phyloP scores from a whole-genome alignment of 1,140 invertebrate genomes.

The Papilio machaon region DNA sequence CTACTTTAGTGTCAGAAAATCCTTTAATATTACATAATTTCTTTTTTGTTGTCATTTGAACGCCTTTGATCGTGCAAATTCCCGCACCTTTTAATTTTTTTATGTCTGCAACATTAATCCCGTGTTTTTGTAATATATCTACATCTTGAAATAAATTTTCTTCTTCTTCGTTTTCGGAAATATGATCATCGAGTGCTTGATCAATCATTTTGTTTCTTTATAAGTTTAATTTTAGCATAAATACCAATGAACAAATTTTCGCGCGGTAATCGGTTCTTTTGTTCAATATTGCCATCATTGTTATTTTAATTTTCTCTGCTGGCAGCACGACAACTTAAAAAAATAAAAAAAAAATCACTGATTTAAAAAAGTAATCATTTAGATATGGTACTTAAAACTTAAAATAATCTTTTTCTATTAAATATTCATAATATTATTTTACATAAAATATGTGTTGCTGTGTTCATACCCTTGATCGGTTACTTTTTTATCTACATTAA shows the following conservation, averaged over 20 bases:
- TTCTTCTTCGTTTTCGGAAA: slow-evolving; percentile 80
- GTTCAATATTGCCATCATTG: slow-evolving; percentile 1
- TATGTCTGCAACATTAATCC: slow-evolving; percentile 85
- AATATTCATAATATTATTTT: too few species aligned
- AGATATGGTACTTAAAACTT: background rate
- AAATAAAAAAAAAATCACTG: background rate
- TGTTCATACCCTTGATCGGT: background rate
- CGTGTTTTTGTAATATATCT: slow-evolving; percentile 82
- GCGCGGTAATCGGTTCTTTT: background rate
- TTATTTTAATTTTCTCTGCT: background rate
- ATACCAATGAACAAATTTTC: background rate
- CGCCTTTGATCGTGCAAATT: slow-evolving; percentile 91
- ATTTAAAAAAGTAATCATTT: background rate
- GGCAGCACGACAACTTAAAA: background rate
- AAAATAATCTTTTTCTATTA: background rate
- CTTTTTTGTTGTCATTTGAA: slow-evolving; percentile 91
- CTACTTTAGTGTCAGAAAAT: slow-evolving; percentile 91
- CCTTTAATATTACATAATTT: slow-evolving; percentile 89
- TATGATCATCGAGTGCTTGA: slow-evolving; percentile 69
- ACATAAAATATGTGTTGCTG: background rate
- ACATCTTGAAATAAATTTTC: slow-evolving; percentile 82
- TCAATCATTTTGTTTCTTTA: slow-evolving; percentile 59
- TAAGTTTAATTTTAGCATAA: background rate
- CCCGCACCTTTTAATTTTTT: slow-evolving; percentile 90
- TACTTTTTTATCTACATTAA: slow-evolving; percentile 14